Base-by-base conservation (phyloP, 2,113 vertebrate species). In the Ctenodactylus gundi region DNA sequence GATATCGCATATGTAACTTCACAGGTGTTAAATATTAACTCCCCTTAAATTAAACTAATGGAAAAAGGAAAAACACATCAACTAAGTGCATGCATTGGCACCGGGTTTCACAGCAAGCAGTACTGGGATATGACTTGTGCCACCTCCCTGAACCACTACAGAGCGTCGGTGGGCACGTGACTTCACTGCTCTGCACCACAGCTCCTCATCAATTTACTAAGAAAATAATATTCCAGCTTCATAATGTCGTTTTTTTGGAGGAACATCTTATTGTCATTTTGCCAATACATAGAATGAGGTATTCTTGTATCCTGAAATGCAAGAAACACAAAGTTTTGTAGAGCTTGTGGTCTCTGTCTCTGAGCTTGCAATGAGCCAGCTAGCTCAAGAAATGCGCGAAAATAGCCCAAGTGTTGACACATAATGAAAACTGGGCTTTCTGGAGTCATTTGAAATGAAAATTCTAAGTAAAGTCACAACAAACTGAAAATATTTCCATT, bases 161-260 rank as follows among this genome's bases (percentile, higher is more conserved):
- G 1, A 25, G 2, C 4, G 5, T n/a, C 29, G 1, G 8, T 34
- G 65, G 41, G 13, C n/a, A n/a, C n/a, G 29, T 1, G 6, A 68
- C 12, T 67, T 46, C 34, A 34, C 39, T 20, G 53, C 29, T 49
- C 34, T 68, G 9, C 1, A 7, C 2, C 25, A 21, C 14, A 29
- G 25, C 18, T 20, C 18, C 76, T 76, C 67, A 55, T 11, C 44
- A 44, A 10, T 31, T 20, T 36, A 64, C 27, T 55, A 27, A 76
- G n/a, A 76, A 49, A 64, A 58, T 13, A 49, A 4, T 36, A 46
- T 44, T 4, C 23, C n/a, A 21, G 53, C 27, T 29, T 39, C 4
- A 6, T 2, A 4, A 14, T 34, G 5, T 21, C 23, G 9, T 21
- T 82, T 21, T 82, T 31, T 23, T 68, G 31, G 31, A 25, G 17